Conservation (phyloP, 2,113 vertebrate genomes). For the Athene noctua region DNA sequence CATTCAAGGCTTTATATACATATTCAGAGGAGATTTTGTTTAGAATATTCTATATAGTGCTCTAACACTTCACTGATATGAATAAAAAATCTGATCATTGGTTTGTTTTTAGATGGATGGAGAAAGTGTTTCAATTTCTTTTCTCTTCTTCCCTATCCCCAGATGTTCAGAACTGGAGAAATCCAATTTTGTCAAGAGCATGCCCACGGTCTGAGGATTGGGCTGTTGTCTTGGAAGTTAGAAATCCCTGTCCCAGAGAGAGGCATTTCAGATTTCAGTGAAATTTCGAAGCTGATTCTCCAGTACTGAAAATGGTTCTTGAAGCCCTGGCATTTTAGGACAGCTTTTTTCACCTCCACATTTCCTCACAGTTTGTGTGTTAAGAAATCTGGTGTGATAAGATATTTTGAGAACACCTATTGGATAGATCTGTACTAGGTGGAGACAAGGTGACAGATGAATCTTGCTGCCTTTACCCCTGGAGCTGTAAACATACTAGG, state of each 20-base stretch:
- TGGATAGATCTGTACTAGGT: neutral
- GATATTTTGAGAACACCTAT: constrained; percentile 41
- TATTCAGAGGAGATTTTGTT: constrained; percentile 33
- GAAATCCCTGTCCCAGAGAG: neutral
- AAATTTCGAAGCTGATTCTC: neutral
- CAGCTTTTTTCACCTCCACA: neutral
- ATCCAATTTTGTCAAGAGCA: neutral
- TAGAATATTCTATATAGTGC: neutral
- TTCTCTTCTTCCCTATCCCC: neutral
- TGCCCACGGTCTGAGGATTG: neutral
- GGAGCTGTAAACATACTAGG: constrained; percentile 16
- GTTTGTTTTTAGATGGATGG: neutral
- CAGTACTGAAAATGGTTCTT: neutral
- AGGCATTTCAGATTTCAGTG: neutral
- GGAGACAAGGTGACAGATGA: constrained; percentile 37
- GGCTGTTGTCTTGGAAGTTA: neutral
- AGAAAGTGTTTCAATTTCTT: neutral
- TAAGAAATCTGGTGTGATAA: neutral
- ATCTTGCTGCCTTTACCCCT: neutral
- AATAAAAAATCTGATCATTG: neutral
- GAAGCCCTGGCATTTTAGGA: neutral
- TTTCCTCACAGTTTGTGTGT: neutral
- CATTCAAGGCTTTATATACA: neutral
- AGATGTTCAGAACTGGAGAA: neutral
- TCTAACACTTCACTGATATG: neutral